Base-by-base conservation (phyloP, 2,113 vertebrate species). In the Quiscalus mexicanus region DNA sequence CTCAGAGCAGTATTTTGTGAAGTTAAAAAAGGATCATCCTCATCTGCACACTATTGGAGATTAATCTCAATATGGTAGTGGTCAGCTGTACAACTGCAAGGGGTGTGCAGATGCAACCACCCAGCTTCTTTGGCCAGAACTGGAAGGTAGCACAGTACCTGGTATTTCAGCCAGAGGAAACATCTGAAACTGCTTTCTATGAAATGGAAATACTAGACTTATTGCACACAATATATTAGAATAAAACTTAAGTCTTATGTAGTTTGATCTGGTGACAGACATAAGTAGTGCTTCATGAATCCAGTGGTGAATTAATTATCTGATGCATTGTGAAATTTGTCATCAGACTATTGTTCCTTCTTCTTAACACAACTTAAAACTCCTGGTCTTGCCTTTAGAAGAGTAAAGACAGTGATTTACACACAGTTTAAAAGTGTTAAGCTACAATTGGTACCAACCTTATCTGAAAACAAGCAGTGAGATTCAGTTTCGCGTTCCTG, bases 51-150 rank as follows among this genome's bases (percentile, higher is more conserved):
- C 7, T 3, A 2, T 0, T 45, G 27, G 55, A 27, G 27, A 41
- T 31, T 19, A 41, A 17, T 69, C 41, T 68, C 58, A 79, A 33
- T 20, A 11, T 60, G 35, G 22, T 9, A 42, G 28, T 0, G 0
- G 19, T 44, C 39, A 63, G 23, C 55, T 62, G 27, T 30, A 80
- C 15, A 2, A 1, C 13, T 55, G 33, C 0, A 0, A 58, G 35
- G 22, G 25, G 4, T 16, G 1, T 73, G 21, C 62, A 30, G 23
- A 65, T 21, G 7, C 23, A 68, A 2, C 19, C 7, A 8, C 11
- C 22, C 18, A 69, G 6, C n/a, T 81, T 18, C 60, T 69, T 58
- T 65, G 33, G 27, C 41, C 55, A 68, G 69, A 91, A n/a, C 11
- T 33, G 33, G 50, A 65, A 81, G 6, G 17, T 15, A 28, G 24